phyloP scores from a whole-genome alignment of 2,888 invertebrate species.

The Macrosoma leucophasiata region DNA sequence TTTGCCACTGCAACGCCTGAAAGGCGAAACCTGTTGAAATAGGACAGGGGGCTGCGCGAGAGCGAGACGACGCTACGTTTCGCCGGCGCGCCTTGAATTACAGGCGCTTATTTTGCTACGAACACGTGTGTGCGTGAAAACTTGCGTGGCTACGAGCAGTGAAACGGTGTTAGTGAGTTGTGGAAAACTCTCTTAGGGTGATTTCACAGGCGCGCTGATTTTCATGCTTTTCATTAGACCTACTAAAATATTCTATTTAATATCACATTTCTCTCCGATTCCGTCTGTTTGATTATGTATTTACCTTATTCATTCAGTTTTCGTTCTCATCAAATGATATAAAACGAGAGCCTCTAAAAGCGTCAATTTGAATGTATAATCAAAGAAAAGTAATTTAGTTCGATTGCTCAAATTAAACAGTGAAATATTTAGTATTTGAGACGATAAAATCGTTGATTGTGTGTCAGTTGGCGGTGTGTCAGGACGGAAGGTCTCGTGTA shows the following conservation, averaged over 20 bases:
- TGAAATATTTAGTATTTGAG: too few relatives aligned
- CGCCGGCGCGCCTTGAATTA: constrained; percentile 43
- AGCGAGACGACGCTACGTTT: constrained; percentile 41
- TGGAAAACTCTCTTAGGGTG: constrained; percentile 71
- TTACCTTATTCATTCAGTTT: background rate
- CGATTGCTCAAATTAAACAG: too few relatives aligned
- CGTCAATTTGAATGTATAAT: too few relatives aligned
- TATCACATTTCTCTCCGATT: too few relatives aligned
- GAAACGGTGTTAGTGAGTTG: constrained; percentile 68
- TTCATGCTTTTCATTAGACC: constrained; percentile 45
- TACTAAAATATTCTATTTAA: constrained; percentile 44
- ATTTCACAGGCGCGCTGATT: constrained; percentile 58
- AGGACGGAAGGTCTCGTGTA: constrained; percentile 54
- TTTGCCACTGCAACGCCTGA: constrained; percentile 65
- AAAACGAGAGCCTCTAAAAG: too few relatives aligned
- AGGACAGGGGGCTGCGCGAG: constrained; percentile 56
- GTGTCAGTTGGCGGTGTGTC: too few relatives aligned
- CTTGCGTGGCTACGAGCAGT: constrained; percentile 57
- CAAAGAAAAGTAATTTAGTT: too few relatives aligned
- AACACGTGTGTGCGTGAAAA: constrained; percentile 65
- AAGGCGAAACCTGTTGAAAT: constrained; percentile 76
- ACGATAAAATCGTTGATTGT: too few relatives aligned
- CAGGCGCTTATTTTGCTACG: constrained; percentile 64
- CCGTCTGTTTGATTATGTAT: constrained; percentile 10
- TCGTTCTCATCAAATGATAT: too few relatives aligned